Percentiles rank a stretch among this genome's conserved stretches.
These are phyloP conservation scores for Heliconius sara DNA, from an alignment of 2,888 invertebrate species.

Conservation along the genomic window DNA sequence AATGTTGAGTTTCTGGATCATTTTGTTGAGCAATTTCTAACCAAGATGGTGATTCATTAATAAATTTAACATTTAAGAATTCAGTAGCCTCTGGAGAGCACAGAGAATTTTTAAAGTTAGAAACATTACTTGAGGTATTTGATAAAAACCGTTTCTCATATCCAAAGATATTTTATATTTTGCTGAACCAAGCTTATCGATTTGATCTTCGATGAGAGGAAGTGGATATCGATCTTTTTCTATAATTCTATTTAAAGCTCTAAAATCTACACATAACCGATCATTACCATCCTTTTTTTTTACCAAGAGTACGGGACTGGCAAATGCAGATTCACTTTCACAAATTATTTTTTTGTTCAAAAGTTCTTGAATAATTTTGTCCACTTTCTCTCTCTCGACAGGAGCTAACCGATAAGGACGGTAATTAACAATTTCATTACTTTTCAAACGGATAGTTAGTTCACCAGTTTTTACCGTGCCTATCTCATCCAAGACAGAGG, in stretches of 20 bases:
- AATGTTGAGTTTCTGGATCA: too few species aligned
- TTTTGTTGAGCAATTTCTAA: too few species aligned
- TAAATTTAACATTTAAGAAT: too few species aligned
- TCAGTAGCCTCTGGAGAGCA: too few species aligned
- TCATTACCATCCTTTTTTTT: too few species aligned
- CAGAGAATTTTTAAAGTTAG: too few species aligned
- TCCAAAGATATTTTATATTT: background rate
- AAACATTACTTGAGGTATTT: constrained; percentile 43
- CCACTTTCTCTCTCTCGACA: constrained; percentile 40
- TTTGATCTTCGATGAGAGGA: constrained; percentile 41
- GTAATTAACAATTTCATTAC: constrained; percentile 44
- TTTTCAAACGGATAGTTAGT: constrained; percentile 44
- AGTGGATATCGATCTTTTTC: constrained; percentile 44
- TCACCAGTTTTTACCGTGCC: constrained; percentile 45
- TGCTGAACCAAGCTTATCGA: constrained; percentile 32
- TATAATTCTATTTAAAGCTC: background rate
- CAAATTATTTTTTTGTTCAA: constrained; percentile 1
- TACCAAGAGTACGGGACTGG: too few species aligned
- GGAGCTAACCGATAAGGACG: constrained; percentile 48
- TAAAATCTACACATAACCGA: constrained; percentile 38
- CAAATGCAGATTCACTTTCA: background rate
- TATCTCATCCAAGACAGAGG: constrained; percentile 26
- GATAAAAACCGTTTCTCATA: too few species aligned
- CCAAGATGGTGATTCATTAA: too few species aligned
- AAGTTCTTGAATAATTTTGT: constrained; percentile 12